These are phyloP conservation scores for Cochlearius cochlearius DNA, from an alignment of 2,113 vertebrate genomes.

Conservation along the genomic window DNA sequence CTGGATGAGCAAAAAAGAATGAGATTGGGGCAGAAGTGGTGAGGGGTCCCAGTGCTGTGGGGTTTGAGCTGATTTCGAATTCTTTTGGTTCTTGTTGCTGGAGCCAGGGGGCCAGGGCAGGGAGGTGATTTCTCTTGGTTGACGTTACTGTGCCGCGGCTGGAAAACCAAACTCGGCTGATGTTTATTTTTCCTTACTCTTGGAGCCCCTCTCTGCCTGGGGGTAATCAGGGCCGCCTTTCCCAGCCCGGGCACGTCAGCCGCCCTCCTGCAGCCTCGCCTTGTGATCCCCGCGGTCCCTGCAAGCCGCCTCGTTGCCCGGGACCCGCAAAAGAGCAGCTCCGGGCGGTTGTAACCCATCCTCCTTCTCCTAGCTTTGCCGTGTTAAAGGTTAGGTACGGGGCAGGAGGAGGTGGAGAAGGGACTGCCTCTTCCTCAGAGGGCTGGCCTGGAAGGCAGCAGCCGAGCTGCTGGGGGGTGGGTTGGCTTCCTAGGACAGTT, in stretches of 20 bases:
- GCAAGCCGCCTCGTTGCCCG: neutral
- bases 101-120: neutral
- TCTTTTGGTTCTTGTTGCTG: neutral
- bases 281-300: neutral
- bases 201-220: neutral
- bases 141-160: neutral
- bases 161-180: neutral
- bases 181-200: neutral
- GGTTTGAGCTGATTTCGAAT: neutral
- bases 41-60: neutral
- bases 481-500: neutral
- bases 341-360: neutral
- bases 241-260: too few relatives aligned
- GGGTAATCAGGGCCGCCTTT: neutral
- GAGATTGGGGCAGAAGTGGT: neutral
- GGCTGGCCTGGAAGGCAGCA: neutral
- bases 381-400: neutral
- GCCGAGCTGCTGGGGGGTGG: neutral
- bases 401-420: neutral
- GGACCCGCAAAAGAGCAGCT: neutral
- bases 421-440: too few relatives aligned
- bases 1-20: neutral
- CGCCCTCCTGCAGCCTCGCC: neutral
- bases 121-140: neutral
- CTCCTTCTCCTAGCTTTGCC: neutral